Conservation (phyloP, 2,888 invertebrate species). For the Pollenia griseotomentosa region DNA sequence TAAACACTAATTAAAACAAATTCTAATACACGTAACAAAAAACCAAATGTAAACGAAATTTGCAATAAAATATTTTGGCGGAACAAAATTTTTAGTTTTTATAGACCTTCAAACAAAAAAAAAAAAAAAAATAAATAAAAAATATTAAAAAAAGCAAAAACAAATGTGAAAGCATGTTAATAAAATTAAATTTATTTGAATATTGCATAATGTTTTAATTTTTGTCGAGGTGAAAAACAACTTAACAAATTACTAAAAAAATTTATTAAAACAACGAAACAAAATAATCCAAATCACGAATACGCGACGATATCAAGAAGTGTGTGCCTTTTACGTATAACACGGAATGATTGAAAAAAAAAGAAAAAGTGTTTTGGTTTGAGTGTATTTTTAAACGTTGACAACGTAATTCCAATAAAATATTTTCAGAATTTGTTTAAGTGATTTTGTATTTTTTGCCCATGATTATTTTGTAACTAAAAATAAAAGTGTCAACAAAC, state of each 20-base stretch:
- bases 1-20: conserved; percentile 37
- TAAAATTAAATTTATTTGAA: conserved; percentile 21
- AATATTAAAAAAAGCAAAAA: conserved; percentile 16
- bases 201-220: conserved; percentile 57
- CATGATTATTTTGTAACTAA: conserved; percentile 38
- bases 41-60: conserved; percentile 16
- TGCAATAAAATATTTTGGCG: conserved; percentile 33
- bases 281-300: conserved; percentile 40
- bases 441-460: conserved; percentile 14
- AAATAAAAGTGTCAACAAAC: conserved; percentile 58
- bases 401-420: conserved; percentile 52
- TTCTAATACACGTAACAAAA: not conserved
- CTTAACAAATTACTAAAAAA: conserved; percentile 50
- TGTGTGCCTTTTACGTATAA: not conserved
- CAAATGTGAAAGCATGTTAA: conserved; percentile 30
- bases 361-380: conserved; percentile 22
- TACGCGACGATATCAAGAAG: conserved; percentile 25
- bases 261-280: conserved; percentile 26
- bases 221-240: conserved; percentile 52
- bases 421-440: conserved; percentile 12
- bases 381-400: conserved; percentile 28
- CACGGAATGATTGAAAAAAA: not conserved
- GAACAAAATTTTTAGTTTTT: conserved; percentile 40
- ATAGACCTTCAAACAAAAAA: conserved; percentile 47
- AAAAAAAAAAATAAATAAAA: conserved; percentile 18